Evolutionary conservation across 2,113 vertebrate species (phyloP).

Genomic region (Mandrillus leucophaeus): DNA sequence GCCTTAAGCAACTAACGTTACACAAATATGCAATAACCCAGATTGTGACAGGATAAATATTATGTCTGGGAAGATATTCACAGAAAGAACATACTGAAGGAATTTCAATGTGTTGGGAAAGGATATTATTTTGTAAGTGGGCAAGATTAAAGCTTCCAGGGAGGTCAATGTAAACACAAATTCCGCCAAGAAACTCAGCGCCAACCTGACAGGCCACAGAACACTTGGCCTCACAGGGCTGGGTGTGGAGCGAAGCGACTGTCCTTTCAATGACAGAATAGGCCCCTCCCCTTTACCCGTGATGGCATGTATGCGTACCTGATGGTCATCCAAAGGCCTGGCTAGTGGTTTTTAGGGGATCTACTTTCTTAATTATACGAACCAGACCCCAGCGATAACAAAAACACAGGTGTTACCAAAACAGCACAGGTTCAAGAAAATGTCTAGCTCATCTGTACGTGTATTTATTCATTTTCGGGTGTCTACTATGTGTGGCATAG

Average conservation of each 20-base stretch:
- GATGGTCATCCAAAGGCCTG: background rate
- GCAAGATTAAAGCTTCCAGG: background rate
- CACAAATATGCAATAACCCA: background rate
- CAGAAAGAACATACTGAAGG: background rate
- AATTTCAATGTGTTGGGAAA: background rate
- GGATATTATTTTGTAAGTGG: background rate
- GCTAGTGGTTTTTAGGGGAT: background rate
- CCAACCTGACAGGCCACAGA: background rate
- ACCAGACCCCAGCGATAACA: background rate
- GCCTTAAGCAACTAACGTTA: background rate
- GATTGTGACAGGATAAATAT: slow-evolving; percentile 29
- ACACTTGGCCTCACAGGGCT: background rate
- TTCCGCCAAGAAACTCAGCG: background rate
- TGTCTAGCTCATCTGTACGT: background rate
- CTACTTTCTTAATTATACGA: background rate
- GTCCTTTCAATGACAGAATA: background rate
- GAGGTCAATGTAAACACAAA: background rate
- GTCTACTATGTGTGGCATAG: accelerated
- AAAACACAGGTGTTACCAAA: background rate
- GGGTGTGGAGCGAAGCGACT: background rate
- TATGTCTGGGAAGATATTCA: slow-evolving; percentile 1
- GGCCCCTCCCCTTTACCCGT: background rate
- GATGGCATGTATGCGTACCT: accelerated
- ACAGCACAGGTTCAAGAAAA: background rate
- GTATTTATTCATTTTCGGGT: background rate